phyloP scores from a whole-genome alignment of 2,113 vertebrate species.

The Picathartes gymnocephalus region DNA sequence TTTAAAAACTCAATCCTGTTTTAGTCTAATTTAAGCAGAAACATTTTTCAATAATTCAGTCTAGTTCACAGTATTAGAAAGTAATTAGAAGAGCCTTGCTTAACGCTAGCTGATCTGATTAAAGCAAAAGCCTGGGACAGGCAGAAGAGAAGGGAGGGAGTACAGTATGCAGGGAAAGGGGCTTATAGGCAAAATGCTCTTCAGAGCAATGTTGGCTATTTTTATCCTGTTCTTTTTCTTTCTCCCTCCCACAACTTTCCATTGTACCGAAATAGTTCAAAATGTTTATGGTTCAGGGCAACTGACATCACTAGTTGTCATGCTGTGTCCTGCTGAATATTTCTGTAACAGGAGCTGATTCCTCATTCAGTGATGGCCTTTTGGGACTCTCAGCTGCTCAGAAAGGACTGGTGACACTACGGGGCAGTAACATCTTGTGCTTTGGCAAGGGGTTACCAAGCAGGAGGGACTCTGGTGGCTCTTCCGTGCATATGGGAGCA shows the following conservation, averaged over 20 bases:
- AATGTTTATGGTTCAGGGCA: slow-evolving; percentile 37
- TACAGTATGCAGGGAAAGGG: neutral
- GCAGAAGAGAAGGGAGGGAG: neutral
- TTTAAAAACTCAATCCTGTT: neutral
- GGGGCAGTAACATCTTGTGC: neutral
- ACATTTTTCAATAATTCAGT: neutral
- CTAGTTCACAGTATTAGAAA: neutral
- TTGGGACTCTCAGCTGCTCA: neutral
- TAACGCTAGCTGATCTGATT: neutral
- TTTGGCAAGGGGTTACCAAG: neutral
- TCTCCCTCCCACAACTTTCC: slow-evolving; percentile 47
- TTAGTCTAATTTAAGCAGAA: neutral
- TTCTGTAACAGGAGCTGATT: neutral
- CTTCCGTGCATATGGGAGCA: neutral
- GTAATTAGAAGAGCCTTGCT: neutral
- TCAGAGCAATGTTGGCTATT: slow-evolving; percentile 1
- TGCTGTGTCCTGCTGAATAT: neutral
- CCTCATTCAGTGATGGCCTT: neutral
- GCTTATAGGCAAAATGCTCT: neutral
- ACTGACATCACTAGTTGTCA: neutral
- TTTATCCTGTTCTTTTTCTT: slow-evolving; percentile 42
- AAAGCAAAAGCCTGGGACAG: neutral
- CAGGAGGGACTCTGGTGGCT: neutral
- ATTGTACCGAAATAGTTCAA: slow-evolving; percentile 54
- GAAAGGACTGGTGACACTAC: neutral